A percentile compares a stretch with the other conserved stretches of the same genome.
Evolutionary conservation across 2,888 invertebrate genomes (phyloP).

Genomic region (Nomada goodeniana): DNA sequence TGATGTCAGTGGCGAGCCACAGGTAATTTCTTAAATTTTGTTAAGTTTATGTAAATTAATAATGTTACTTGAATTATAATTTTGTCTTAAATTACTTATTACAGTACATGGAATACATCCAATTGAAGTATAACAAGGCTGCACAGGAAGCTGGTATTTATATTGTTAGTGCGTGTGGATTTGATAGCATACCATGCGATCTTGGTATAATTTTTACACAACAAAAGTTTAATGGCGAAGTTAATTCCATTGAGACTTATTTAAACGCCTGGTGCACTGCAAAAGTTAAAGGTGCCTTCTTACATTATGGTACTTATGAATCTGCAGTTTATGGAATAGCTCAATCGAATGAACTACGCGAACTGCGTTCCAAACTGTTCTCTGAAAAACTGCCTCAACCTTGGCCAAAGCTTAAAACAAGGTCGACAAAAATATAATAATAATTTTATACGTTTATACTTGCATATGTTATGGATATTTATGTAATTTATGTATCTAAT

Average conservation of each 20-base stretch:
- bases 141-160: constrained; percentile 93
- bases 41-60: background rate
- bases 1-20: constrained; percentile 97
- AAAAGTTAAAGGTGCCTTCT: constrained; percentile 81
- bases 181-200: constrained; percentile 96
- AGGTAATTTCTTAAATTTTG: constrained; percentile 84
- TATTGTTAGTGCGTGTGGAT: constrained; percentile 96
- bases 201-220: constrained; percentile 92
- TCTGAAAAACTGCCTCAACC: constrained; percentile 88
- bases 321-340: constrained; percentile 93
- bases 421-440: constrained; percentile 80
- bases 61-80: background rate
- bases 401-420: constrained; percentile 87
- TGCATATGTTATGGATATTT: background rate
- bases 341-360: constrained; percentile 87
- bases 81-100: constrained; percentile 55
- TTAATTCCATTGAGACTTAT: constrained; percentile 92
- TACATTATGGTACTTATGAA: constrained; percentile 96
- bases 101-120: constrained; percentile 94
- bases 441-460: background rate
- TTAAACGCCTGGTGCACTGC: constrained; percentile 83
- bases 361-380: constrained; percentile 89
- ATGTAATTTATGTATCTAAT: background rate
- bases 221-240: constrained; percentile 90
- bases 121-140: constrained; percentile 90